Base-by-base conservation (phyloP, 2,797 vertebrate species). In the Sebastiscus tertius region DNA sequence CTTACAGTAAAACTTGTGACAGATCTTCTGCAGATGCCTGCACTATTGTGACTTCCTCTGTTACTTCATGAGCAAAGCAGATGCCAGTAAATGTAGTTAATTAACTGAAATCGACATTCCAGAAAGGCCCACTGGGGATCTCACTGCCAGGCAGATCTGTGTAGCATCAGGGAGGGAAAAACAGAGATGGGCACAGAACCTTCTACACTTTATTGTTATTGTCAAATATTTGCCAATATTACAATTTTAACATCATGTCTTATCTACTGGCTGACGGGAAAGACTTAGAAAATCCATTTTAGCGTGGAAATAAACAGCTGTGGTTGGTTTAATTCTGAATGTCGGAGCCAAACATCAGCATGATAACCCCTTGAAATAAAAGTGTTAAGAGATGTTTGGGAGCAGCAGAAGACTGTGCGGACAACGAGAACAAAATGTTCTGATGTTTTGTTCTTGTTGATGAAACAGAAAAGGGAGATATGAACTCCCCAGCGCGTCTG, bases 71-170 rank as follows among this genome's bases (percentile, higher is more conserved):
- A 68, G 81, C 77, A 80, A 83, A 90, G 75, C 90, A 88, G 93
- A 91, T 92, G 89, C 93, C 88, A 91, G 87, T 88, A 93, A 87
- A 93, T 93, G 90, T 94, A 16, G 14, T 18, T 46, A 94, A 96
- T 95, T 93, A 95, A 93, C 83, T 92, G 81, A 93, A 94, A 92
- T 90, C 72, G 87, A 95, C 91, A 89, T 93, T 93, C 87, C 88
- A 90, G 89, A 92, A 91, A 94, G 75, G 70, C 86, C 91, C 85
- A 90, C 74, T 72, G 80, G 88, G 93, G 84, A 91, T 90, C 56
- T 61, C 8, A 64, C 60, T 72, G 81, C 67, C 58, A 70, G 72
- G 78, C 82, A 83, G 70, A 81, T 87, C 84, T 81, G 74, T 79
- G 74, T 8, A 61, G 67, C 72, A 72, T 75, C 81, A 71, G 72